Base-by-base conservation (phyloP, 2,113 vertebrate genomes). In the Callionymus lyra region DNA sequence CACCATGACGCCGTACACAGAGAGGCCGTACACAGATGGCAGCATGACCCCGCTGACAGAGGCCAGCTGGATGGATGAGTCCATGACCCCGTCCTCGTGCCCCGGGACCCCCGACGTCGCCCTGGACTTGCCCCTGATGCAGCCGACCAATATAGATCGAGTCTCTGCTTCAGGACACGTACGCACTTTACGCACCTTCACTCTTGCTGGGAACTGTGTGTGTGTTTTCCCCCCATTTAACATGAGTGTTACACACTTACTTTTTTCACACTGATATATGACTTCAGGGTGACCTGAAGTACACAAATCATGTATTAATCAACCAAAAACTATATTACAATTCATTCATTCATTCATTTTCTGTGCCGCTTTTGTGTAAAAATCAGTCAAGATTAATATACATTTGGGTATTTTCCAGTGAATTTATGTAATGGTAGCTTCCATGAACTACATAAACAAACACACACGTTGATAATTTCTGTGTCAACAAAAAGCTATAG, bases 161-260 rank as follows among this genome's bases (percentile, higher is more conserved):
- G 85, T 96, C 70, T 98, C 93, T 56, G 90, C 93, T 0, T 92
- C 93, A 12, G 87, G 92, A 85, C 94, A 98, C 80, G 95, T 95
- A 98, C 31, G 88, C 63, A 35, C 54, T 35, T 19, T 95, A 98
- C 31, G 88, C 63, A 35, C 54, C 38, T 19, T 31, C 34, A 4
- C 11, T 19, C 6, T 47, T 56, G 64, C 38, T 18, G 45, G n/a
- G 27, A 13, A 6, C 34, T n/a, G 41, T n/a, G 2, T 12, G n/a
- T 32, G 47, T 51, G 54, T 48, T 57, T 53, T 63, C 19, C 19
- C 53, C 42, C 16, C 21, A 14, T 31, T 34, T 41, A 39, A 44
- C 33, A 11, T 48, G n/a, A 10, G 5, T 41, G 12, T 42, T 35
- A 27, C 8, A 27, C 21, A 27, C 21, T 27, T 8, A 27, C n/a